Evolutionary conservation across 2,888 invertebrate species (phyloP).

Genomic region (Latrodectus hesperus): DNA sequence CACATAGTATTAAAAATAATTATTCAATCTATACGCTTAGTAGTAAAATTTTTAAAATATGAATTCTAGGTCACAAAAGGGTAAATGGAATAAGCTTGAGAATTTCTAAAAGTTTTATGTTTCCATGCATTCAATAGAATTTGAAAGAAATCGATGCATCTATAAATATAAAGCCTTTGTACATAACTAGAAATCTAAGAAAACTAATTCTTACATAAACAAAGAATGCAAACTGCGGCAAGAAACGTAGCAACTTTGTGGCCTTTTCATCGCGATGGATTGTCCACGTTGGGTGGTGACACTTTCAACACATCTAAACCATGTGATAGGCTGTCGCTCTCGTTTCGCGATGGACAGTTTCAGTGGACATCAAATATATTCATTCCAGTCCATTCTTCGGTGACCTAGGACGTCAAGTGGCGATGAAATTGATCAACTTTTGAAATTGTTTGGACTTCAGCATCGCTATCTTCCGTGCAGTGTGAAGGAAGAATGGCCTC

Average conservation of each 20-base stretch:
- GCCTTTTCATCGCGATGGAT: slow-evolving; percentile 50
- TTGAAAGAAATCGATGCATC: slow-evolving; percentile 14
- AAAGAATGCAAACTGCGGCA: slow-evolving; percentile 36
- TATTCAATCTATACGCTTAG: slow-evolving; percentile 12
- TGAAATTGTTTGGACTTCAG: too few species aligned
- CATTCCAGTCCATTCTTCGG: not conserved
- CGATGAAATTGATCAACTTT: not conserved
- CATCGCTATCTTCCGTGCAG: not conserved
- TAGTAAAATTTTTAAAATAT: slow-evolving; percentile 54
- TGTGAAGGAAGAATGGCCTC: not conserved
- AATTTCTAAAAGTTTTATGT: slow-evolving; percentile 49
- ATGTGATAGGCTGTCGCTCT: slow-evolving; percentile 22
- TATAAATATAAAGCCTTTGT: slow-evolving; percentile 61
- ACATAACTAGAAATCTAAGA: slow-evolving; percentile 55
- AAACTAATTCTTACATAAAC: slow-evolving; percentile 26
- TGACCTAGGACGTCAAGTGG: not conserved
- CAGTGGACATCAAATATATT: not conserved
- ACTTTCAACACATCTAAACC: slow-evolving; percentile 8
- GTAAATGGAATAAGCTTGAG: slow-evolving; percentile 16
- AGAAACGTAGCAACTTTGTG: slow-evolving; percentile 53
- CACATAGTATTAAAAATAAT: too few species aligned
- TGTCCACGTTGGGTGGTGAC: slow-evolving; percentile 6
- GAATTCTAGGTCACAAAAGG: slow-evolving; percentile 36
- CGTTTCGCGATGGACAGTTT: not conserved
- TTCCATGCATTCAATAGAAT: too few species aligned